Conservation (phyloP, 1,140 invertebrate species). For the Pseudachorutes palmiensis region DNA sequence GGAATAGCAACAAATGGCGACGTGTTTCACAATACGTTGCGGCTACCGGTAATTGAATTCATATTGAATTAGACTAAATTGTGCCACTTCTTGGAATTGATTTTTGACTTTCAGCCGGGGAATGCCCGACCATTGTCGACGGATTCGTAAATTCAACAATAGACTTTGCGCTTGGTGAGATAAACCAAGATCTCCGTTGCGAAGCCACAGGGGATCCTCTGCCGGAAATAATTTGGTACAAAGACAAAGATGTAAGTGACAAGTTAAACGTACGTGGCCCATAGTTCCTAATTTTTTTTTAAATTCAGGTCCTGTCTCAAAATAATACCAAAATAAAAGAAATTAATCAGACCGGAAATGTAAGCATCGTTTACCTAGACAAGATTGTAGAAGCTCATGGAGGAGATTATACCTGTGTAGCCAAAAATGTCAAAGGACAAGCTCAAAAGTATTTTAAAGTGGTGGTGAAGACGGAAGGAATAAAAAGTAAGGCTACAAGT, state of each 20-base stretch:
- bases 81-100: not conserved
- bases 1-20: not conserved
- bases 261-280: not conserved
- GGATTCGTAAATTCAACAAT: not conserved
- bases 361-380: not conserved
- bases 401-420: not conserved
- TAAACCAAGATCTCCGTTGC: not conserved
- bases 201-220: not conserved
- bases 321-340: not conserved
- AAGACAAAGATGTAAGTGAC: constrained; percentile 4
- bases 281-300: not conserved
- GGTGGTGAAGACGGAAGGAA: not conserved
- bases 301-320: not conserved
- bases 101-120: not conserved
- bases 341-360: not conserved
- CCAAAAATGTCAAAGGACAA: not conserved
- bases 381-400: not conserved
- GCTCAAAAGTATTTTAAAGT: not conserved
- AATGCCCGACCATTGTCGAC: not conserved
- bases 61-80: not conserved
- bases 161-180: not conserved
- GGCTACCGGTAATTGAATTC: not conserved
- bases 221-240: not conserved
- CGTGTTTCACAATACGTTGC: not conserved
- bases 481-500: not conserved